Percentiles rank a stretch among this genome's conserved stretches.
Conservation (phyloP, 2,888 invertebrate genomes). For the Oligia fasciuncula region DNA sequence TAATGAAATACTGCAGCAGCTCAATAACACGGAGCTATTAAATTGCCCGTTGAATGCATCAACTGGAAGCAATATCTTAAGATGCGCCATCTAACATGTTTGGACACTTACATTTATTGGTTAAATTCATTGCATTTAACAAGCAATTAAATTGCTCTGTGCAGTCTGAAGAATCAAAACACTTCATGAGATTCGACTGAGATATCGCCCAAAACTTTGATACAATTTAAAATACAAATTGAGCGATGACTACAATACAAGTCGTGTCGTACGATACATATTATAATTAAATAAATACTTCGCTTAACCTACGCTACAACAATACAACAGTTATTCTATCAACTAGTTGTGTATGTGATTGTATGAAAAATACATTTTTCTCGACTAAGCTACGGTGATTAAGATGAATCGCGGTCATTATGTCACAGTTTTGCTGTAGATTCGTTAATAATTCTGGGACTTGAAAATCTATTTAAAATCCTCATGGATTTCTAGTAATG, state of each 20-base stretch:
- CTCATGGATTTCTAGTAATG: slow-evolving; percentile 1
- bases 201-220: slow-evolving; percentile 39
- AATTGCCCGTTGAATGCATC: neutral
- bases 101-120: neutral
- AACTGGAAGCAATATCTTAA: neutral
- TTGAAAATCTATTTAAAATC: neutral
- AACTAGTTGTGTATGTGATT: slow-evolving; percentile 63
- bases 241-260: slow-evolving; percentile 57
- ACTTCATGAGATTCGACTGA: slow-evolving; percentile 59
- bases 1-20: slow-evolving; percentile 6
- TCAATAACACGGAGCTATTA: neutral
- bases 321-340: slow-evolving; percentile 58
- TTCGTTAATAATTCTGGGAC: neutral
- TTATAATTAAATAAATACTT: slow-evolving; percentile 64
- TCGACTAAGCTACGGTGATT: slow-evolving; percentile 46
- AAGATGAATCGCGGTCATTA: slow-evolving; percentile 45
- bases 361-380: slow-evolving; percentile 67
- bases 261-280: slow-evolving; percentile 47
- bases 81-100: neutral
- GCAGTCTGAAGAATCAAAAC: neutral
- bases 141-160: neutral
- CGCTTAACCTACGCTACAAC: slow-evolving; percentile 60
- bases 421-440: slow-evolving; percentile 10
- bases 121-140: neutral
- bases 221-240: slow-evolving; percentile 56